Percentiles rank a stretch among this genome's conserved stretches.
Evolutionary conservation across 2,888 invertebrate species (phyloP).

Genomic region (Eupelmus urozonus): DNA sequence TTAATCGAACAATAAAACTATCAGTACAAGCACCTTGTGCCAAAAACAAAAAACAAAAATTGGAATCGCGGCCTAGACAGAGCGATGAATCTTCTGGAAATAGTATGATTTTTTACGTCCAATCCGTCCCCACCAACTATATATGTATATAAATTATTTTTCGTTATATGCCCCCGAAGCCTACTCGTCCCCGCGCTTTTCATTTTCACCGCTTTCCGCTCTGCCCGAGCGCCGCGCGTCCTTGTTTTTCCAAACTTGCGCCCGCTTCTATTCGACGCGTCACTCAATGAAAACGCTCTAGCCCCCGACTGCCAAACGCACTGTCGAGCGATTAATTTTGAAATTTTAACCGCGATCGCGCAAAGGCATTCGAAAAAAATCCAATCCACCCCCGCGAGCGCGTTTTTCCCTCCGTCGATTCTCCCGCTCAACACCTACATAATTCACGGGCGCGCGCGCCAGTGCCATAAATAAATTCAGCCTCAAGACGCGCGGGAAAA

Average conservation of each 20-base stretch:
- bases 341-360: conserved; percentile 21
- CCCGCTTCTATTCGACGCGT: conserved; percentile 8
- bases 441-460: too few relatives aligned
- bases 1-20: too few relatives aligned
- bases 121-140: conserved; percentile 32
- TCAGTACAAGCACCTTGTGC: too few relatives aligned
- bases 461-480: not conserved
- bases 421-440: not conserved
- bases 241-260: not conserved
- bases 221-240: not conserved
- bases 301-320: not conserved
- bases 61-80: too few relatives aligned
- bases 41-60: too few relatives aligned
- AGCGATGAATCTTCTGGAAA: conserved; percentile 15
- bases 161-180: conserved; percentile 19
- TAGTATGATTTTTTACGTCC: conserved; percentile 39
- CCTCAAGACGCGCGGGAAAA: not conserved
- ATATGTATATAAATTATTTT: conserved; percentile 36
- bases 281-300: conserved; percentile 32
- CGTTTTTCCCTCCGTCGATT: not conserved
- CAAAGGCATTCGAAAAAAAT: not conserved
- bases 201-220: not conserved
- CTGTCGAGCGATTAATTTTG: conserved; percentile 32
- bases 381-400: not conserved
- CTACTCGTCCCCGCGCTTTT: conserved; percentile 1